phyloP scores from a whole-genome alignment of 2,113 vertebrate genomes.

The Mormyrus iriodes region DNA sequence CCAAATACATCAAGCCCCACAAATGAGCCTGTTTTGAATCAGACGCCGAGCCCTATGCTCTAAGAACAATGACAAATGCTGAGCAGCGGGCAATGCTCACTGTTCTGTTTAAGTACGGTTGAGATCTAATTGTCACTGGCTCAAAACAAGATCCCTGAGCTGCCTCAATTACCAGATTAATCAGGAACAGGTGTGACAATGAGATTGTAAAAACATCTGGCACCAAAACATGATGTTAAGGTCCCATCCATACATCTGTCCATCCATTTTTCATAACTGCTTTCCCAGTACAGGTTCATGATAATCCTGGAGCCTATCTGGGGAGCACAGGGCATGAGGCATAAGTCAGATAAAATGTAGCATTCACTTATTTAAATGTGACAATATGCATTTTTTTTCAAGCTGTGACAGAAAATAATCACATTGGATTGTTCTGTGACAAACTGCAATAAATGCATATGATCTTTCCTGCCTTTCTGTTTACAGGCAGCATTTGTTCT shows the following conservation, averaged over 20 bases:
- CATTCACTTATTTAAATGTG: background rate
- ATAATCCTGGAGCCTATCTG: background rate
- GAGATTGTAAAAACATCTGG: background rate
- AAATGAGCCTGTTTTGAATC: background rate
- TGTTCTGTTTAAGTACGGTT: background rate
- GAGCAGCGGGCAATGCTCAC: background rate
- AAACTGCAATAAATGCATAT: background rate
- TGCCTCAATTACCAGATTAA: background rate
- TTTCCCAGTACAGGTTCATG: background rate
- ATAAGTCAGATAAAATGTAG: background rate
- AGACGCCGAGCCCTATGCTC: background rate
- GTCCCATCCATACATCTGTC: background rate
- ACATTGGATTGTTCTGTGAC: background rate
- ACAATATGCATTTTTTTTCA: background rate
- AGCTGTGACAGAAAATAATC: background rate
- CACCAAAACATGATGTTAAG: background rate
- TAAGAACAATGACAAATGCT: too few relatives aligned
- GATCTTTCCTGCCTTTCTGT: background rate
- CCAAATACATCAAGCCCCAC: background rate
- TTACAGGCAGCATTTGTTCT: background rate
- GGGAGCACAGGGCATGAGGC: background rate
- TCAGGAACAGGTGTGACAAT: background rate
- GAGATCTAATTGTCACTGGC: background rate
- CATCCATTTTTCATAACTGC: background rate
- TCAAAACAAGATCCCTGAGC: background rate